Percentiles rank a stretch among this genome's conserved stretches.
Conservation (phyloP, 2,113 vertebrate species). For the Microtus montanus region DNA sequence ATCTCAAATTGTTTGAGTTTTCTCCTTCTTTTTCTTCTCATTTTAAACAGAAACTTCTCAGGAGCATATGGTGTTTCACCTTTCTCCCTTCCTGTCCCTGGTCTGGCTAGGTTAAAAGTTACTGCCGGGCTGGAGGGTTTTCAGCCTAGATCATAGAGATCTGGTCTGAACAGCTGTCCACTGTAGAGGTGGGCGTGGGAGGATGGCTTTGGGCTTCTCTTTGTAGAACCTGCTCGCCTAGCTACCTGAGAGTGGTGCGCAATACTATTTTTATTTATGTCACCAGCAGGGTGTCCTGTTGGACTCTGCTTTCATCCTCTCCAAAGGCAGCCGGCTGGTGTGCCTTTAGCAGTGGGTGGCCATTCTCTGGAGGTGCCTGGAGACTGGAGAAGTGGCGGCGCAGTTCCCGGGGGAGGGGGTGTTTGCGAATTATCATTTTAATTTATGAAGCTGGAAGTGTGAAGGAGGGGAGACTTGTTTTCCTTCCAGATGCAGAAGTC, state of each 20-base stretch:
- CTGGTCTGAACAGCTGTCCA: neutral
- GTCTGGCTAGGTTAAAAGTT: neutral
- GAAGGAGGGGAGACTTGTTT: slow-evolving; percentile 74
- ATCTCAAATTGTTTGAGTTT: neutral
- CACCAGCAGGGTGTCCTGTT: slow-evolving; percentile 65
- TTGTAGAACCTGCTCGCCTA: neutral
- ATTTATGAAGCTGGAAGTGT: slow-evolving; percentile 64
- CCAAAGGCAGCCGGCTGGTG: slow-evolving; percentile 39
- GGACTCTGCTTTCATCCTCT: slow-evolving; percentile 28
- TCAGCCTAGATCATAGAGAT: neutral
- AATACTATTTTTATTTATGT: slow-evolving; percentile 56
- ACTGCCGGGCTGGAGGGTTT: neutral
- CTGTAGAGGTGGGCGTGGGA: neutral
- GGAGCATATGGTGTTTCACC: neutral
- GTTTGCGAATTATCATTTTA: slow-evolving; percentile 62
- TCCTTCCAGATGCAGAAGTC: slow-evolving; percentile 67
- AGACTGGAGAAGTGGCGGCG: neutral
- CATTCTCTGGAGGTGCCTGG: neutral
- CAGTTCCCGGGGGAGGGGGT: slow-evolving; percentile 51
- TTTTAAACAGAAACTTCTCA: neutral
- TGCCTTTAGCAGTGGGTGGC: slow-evolving; percentile 2
- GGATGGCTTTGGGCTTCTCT: neutral
- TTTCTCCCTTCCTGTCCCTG: too few relatives aligned
- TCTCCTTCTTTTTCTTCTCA: neutral
- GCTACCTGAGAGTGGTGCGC: slow-evolving; percentile 10